Evolutionary conservation across 2,113 vertebrate genomes (phyloP).

Genomic region (Sterna hirundo): DNA sequence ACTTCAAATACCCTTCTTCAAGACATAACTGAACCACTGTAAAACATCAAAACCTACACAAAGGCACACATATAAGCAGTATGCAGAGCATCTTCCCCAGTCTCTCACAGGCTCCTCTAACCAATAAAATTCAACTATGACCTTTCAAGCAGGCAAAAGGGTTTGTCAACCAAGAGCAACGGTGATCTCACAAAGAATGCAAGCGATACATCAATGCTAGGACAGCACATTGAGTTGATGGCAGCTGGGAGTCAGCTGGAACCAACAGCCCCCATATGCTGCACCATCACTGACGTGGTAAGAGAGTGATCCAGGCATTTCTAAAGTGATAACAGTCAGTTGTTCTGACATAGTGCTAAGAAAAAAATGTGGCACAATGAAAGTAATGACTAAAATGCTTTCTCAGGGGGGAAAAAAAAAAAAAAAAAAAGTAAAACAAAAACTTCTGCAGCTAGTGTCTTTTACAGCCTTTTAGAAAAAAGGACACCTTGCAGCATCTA

Average conservation of each 20-base stretch:
- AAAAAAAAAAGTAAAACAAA: background rate
- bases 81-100: background rate
- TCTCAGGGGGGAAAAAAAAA: rapidly evolving
- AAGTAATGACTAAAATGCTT: background rate
- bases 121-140: background rate
- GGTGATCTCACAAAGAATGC: background rate
- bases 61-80: background rate
- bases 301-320: background rate
- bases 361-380: background rate
- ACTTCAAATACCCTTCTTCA: background rate
- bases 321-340: background rate
- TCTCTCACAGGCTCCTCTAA: background rate
- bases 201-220: background rate
- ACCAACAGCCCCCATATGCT: background rate
- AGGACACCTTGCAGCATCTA: background rate
- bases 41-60: background rate
- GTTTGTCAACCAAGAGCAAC: background rate
- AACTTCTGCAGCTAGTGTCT: background rate
- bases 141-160: background rate
- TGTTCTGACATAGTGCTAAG: background rate
- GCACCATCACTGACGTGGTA: background rate
- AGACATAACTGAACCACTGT: background rate
- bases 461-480: background rate
- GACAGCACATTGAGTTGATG: background rate
- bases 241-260: background rate